Base-by-base conservation (phyloP, 2,888 invertebrate genomes). In the Yponomeuta plumbellus region DNA sequence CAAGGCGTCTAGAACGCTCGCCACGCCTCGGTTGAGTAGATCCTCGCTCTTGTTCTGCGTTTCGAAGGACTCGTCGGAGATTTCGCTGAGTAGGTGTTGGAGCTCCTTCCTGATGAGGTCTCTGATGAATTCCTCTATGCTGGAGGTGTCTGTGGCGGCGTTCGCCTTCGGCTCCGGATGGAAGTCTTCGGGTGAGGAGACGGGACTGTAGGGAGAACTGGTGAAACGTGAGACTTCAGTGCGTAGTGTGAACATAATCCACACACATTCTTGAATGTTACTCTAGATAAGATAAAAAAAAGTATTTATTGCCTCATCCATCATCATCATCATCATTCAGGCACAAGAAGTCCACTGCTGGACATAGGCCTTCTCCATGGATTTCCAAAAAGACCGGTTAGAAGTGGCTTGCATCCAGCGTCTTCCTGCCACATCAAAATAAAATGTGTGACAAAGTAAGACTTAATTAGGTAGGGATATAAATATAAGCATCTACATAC, bases 71-170 rank as follows among this genome's bases (percentile, higher is more conserved):
- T 70, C 56, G 17, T 85, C 84, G 0, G 83, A 74, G 67, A 83
- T 78, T 69, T 87, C 87, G 64, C 80, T 80, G 1, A 86, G 63
- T 10, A 89, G 69, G 56, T 85, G 80, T 64, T 87, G 84, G 69
- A 90, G 83, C 68, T 91, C 89, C 61, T 83, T 87, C 10, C 87
- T 80, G 52, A 91, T 88, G 22, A 92, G 73, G 5, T 86, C 85
- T 69, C 81, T 76, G 39, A 91, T 89, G 67, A 85, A 89, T 8
- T 89, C 87, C 67, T 92, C 90, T 10, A 91, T 87, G 69, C 84
- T 80, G 58, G 70, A 73, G 1, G 92, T 91, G 74, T 91, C 91
- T 0, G 91, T 91, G 13, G 87, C 75, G 72, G 80, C 86, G 68
- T 90, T 88, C 20, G 79, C 75, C 69, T 81, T 89, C 8, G 70